phyloP scores from a whole-genome alignment of 1,140 invertebrate species.

The Drosophila truncata region DNA sequence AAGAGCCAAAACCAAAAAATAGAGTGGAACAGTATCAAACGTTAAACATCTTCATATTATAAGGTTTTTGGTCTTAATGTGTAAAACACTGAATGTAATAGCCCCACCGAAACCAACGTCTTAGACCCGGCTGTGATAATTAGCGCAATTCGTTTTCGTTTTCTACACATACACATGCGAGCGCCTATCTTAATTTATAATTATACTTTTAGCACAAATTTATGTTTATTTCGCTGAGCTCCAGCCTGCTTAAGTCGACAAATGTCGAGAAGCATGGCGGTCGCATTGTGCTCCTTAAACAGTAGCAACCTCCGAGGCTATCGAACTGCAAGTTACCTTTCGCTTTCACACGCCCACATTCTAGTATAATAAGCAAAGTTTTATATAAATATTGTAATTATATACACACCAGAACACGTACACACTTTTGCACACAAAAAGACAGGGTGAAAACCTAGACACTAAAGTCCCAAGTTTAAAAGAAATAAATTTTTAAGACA shows the following conservation, averaged over 20 bases:
- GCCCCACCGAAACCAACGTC: conserved; percentile 72
- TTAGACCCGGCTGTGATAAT: conserved; percentile 83
- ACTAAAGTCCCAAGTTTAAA: conserved; percentile 57
- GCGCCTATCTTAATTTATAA: conserved; percentile 46
- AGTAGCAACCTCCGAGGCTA: conserved; percentile 70
- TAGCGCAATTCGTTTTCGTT: conserved; percentile 75
- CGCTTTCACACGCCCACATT: conserved; percentile 64
- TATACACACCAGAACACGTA: conserved; percentile 72
- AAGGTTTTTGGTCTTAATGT: background rate
- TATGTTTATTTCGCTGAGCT: conserved; percentile 54
- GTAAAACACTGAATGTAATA: conserved; percentile 28
- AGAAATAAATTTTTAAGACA: conserved; percentile 65
- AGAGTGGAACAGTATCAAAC: background rate
- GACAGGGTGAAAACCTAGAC: conserved; percentile 78
- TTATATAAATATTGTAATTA: conserved; percentile 81
- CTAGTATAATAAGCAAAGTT: conserved; percentile 74
- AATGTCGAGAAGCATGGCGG: conserved; percentile 3
- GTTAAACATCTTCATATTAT: background rate
- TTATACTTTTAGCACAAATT: conserved; percentile 56
- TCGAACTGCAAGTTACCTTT: conserved; percentile 48
- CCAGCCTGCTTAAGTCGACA: conserved; percentile 11
- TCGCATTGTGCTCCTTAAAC: conserved; percentile 37
- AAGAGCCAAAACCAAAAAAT: background rate
- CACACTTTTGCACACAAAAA: conserved; percentile 78
- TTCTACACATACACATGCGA: conserved; percentile 45